Conservation (phyloP, 2,888 invertebrate species). For the Branchipolynoe longqiensis region DNA sequence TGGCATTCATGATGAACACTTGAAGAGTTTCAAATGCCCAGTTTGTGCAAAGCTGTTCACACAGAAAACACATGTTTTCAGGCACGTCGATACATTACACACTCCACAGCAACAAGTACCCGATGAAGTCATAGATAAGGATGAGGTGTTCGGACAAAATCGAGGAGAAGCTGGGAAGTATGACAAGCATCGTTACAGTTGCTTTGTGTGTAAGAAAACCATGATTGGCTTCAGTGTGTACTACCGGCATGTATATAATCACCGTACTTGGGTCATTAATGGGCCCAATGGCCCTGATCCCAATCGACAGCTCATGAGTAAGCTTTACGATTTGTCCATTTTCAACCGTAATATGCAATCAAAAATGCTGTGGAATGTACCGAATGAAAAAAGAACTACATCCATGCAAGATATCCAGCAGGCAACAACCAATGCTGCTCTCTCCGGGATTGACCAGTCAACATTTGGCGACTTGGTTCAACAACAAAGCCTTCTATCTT, state of each 20-base stretch:
- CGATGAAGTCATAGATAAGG: not conserved
- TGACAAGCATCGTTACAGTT: slow-evolving; percentile 48
- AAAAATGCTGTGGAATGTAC: not conserved
- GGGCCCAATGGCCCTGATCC: slow-evolving; percentile 30
- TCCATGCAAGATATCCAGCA: slow-evolving; percentile 5
- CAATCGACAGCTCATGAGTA: slow-evolving; percentile 9
- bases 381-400: not conserved
- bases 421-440: not conserved
- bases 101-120: slow-evolving; percentile 61
- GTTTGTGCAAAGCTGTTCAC: slow-evolving; percentile 62
- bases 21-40: slow-evolving; percentile 59
- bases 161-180: not conserved
- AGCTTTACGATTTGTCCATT: slow-evolving; percentile 12
- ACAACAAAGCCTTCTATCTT: slow-evolving; percentile 23
- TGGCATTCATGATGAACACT: slow-evolving; percentile 46
- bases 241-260: slow-evolving; percentile 57
- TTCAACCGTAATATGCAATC: not conserved
- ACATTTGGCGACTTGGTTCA: slow-evolving; percentile 46
- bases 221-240: slow-evolving; percentile 9
- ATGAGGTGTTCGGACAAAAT: slow-evolving; percentile 10
- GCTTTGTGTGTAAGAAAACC: slow-evolving; percentile 63
- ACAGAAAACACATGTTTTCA: slow-evolving; percentile 60
- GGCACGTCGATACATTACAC: slow-evolving; percentile 64
- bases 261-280: slow-evolving; percentile 59
- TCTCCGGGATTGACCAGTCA: slow-evolving; percentile 51